Evolutionary conservation across 30 jellyfish, hydroid and myxozoan genomes (phyloP), one percentile per base, ranked within the genome.

Genomic region (Hydractinia symbiolongicarpus): DNA sequence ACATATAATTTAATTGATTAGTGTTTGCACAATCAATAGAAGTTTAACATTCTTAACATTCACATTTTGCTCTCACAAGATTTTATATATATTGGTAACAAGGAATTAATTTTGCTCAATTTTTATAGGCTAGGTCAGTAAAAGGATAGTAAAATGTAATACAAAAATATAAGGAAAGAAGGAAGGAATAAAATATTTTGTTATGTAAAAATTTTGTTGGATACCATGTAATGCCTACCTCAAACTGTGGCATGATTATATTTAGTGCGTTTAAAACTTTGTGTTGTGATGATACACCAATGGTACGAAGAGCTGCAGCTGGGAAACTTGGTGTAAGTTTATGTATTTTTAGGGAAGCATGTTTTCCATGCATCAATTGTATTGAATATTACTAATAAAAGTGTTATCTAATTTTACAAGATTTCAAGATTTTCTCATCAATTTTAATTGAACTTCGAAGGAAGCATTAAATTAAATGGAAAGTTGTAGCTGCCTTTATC

Each of bases 271-370:
- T 88, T 81, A 88, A 88, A 88, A 81, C 90, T 4, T 84, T 94
- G 55, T 94, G 99, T 75, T 85, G 96, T 67, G 99, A 94, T 86
- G 99, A 94, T 21, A 88, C 99, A 4, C 99, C 99, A 57, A 94
- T 94, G 96, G 99, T 94, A 5, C 85, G 99, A 75, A 77, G 99
- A 66, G 99, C 99, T 5, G 99, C 99, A 8, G 97, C 99, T 15
- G 96, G 96, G 61, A 93, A 93, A 81, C 95, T 93, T 53, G 98
- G 98, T 85, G 98, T 93, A 83, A 44, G 89, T 54, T 51, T 79
- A 56, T 0, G 6, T 58, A n/a, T 64, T 8, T 58, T 13, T 13
- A 16, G 69, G 69, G 69, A 16, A 16, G 69, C 15, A 16, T 13
- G 69, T 13, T 13, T 2, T 16, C 69, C 1, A 0, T 58, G 69